These are phyloP conservation scores for Hetaerina americana DNA, from an alignment of 1,140 invertebrate species.

Conservation along the genomic window DNA sequence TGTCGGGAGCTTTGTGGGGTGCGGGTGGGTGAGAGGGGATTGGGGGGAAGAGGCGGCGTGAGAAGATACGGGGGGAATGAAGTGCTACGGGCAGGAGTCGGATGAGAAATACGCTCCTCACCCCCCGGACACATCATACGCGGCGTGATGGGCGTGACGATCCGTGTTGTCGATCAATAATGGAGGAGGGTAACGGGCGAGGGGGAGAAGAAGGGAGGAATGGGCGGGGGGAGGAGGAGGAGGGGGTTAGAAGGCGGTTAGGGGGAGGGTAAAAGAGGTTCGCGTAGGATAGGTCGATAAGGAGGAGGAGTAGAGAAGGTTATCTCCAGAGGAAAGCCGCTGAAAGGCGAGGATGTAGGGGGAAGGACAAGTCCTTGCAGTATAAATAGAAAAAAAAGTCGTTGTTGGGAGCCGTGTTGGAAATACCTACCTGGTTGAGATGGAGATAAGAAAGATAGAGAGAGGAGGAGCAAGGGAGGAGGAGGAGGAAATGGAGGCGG, in stretches of 20 bases:
- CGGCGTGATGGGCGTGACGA: neutral
- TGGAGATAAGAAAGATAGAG: neutral
- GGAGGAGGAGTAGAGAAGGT: neutral
- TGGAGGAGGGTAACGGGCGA: neutral
- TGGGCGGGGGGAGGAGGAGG: neutral
- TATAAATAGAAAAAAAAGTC: no score
- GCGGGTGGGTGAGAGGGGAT: no score
- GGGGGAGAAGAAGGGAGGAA: neutral
- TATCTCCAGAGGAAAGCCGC: neutral
- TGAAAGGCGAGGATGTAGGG: neutral
- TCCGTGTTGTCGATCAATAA: neutral
- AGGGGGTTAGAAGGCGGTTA: no score
- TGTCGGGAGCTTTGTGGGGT: no score
- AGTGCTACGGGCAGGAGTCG: no score
- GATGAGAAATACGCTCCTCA: no score
- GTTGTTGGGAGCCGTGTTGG: neutral
- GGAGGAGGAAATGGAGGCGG: neutral
- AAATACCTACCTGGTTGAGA: neutral
- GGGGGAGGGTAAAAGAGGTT: no score
- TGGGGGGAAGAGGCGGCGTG: no score
- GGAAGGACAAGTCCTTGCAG: no score
- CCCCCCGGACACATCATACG: no score
- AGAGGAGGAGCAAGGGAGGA: neutral
- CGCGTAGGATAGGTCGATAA: neutral
- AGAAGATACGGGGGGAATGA: no score